A percentile compares a stretch with the other conserved stretches of the same genome.
Evolutionary conservation across 2,888 invertebrate genomes (phyloP).

Genomic region (Syrista parreyssii): DNA sequence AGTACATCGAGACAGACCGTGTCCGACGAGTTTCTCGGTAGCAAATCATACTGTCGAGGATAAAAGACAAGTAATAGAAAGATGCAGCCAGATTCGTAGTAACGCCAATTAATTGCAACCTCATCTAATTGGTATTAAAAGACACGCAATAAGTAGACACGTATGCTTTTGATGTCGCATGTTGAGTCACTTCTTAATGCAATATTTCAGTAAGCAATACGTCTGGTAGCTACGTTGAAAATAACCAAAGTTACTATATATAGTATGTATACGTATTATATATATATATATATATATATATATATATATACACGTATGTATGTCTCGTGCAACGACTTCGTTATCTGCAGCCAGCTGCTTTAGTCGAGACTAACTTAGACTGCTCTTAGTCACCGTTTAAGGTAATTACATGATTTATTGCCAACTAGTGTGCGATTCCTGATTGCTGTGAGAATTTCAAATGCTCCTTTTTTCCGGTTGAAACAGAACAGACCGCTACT

Average conservation of each 20-base stretch:
- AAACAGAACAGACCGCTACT: neutral
- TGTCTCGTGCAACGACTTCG: constrained; percentile 31
- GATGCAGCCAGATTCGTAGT: neutral
- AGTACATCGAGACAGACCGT: neutral
- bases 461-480: constrained; percentile 4
- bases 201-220: neutral
- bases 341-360: constrained; percentile 18
- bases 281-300: no score
- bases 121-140: neutral
- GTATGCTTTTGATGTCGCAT: neutral
- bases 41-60: neutral
- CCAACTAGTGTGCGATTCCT: constrained; percentile 18
- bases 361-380: constrained; percentile 19
- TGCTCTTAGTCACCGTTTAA: constrained; percentile 48
- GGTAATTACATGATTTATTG: constrained; percentile 16
- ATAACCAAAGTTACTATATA: neutral
- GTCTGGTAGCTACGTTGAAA: neutral
- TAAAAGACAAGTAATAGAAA: neutral
- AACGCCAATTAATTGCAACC: neutral
- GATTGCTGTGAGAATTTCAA: constrained; percentile 16
- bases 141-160: neutral
- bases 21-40: neutral
- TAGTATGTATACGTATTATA: neutral
- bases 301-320: neutral
- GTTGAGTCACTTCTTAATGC: neutral